These are phyloP conservation scores for Lacerta bilineata DNA, from an alignment of 2,797 vertebrate species.

Conservation along the genomic window DNA sequence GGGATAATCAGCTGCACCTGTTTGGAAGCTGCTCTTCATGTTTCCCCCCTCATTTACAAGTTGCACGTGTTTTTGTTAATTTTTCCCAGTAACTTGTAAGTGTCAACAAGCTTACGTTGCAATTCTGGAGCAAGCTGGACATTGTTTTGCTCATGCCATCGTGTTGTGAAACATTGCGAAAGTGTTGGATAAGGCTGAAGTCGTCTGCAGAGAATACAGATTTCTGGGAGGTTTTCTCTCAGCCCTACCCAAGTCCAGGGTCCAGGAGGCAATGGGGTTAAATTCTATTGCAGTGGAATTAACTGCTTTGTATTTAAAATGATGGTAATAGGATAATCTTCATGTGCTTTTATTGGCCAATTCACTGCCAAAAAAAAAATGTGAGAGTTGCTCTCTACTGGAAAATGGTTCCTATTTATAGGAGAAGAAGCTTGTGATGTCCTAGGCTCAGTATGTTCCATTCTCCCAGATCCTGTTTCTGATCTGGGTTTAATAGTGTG, in stretches of 20 bases:
- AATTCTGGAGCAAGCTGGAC: conserved; percentile 42
- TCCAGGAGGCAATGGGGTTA: conserved; percentile 66
- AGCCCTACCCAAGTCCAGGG: conserved; percentile 17
- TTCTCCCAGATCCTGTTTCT: conserved; percentile 74
- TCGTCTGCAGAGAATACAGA: neutral
- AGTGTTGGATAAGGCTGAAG: neutral
- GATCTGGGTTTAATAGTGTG: conserved; percentile 74
- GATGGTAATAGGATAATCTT: conserved; percentile 60
- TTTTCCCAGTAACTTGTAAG: conserved; percentile 70
- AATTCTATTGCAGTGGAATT: conserved; percentile 54
- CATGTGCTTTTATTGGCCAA: conserved; percentile 71
- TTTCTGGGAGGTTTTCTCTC: conserved; percentile 26
- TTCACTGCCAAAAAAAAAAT: conserved; percentile 71
- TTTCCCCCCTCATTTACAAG: conserved; percentile 64
- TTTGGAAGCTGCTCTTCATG: conserved; percentile 68
- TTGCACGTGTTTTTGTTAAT: conserved; percentile 72
- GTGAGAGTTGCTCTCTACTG: conserved; percentile 69
- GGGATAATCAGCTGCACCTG: conserved; percentile 79
- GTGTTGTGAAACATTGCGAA: conserved; percentile 21
- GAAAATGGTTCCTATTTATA: conserved; percentile 76
- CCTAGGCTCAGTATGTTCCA: conserved; percentile 62
- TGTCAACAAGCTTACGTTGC: conserved; percentile 63
- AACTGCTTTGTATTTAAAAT: conserved; percentile 55
- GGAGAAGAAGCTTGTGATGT: conserved; percentile 74
- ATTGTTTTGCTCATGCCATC: neutral